phyloP scores from a whole-genome alignment of 2,888 invertebrate genomes.

The Lepidochitona cinerea region DNA sequence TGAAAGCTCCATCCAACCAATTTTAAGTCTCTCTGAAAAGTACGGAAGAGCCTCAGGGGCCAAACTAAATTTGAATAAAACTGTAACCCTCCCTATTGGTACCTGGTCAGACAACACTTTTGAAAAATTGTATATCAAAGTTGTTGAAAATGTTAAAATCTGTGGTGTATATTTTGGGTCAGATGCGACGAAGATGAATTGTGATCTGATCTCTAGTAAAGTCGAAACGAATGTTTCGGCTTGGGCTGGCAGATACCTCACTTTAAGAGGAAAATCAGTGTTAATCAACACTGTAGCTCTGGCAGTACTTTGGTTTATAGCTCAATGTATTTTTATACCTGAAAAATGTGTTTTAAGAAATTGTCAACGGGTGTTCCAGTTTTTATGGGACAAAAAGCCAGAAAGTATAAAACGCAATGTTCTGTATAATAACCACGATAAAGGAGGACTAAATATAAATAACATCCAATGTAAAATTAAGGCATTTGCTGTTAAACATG shows the following conservation, averaged over 20 bases:
- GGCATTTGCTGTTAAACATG: neutral
- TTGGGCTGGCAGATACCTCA: neutral
- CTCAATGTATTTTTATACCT: neutral
- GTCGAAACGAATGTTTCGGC: neutral
- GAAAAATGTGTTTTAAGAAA: neutral
- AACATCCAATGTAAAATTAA: neutral
- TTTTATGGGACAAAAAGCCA: neutral
- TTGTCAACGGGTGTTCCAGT: neutral
- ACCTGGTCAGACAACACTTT: slow-evolving; percentile 22
- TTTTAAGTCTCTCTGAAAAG: neutral
- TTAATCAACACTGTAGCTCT: neutral
- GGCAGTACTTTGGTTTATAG: neutral
- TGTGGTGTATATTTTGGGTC: neutral
- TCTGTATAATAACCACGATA: neutral
- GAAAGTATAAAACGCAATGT: neutral
- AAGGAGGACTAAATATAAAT: neutral
- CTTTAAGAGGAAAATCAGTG: neutral
- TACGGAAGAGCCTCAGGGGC: slow-evolving; percentile 23
- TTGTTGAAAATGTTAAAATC: neutral
- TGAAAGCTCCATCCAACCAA: neutral
- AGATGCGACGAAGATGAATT: neutral
- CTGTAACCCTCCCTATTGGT: slow-evolving; percentile 26
- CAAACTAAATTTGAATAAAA: slow-evolving; percentile 29
- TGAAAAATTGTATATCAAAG: neutral
- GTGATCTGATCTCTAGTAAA: neutral